Base-by-base conservation (phyloP, 2,113 vertebrate genomes). In the Pimephales promelas region DNA sequence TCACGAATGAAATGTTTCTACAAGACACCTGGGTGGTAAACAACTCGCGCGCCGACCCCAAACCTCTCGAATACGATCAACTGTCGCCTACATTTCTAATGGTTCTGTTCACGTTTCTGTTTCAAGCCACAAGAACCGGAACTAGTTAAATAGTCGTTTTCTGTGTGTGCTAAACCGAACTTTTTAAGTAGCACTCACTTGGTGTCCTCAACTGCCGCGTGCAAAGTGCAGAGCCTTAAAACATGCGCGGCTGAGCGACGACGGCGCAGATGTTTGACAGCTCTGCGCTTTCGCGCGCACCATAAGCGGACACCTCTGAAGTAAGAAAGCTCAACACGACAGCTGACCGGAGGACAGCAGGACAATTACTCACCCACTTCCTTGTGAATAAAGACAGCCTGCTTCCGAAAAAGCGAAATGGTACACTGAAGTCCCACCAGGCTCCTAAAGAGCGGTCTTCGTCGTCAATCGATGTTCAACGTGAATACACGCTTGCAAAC, bases 301-400 rank as follows among this genome's bases (percentile, higher is more conserved):
- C 43, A 47, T 62, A 49, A 80, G 62, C 54, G 47, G 62, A 81
- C 43, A 52, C 79, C 10, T 81, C 62, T 66, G 62, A 68, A 81
- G 62, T 40, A 64, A 81, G 62, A 81, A 81, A 81, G 47, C 79
- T 24, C 64, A 34, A 70, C 28, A 40, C 22, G 45, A 81, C 77
- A 79, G 77, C 79, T 40, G 62, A 70, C 78, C 43, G 9, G 16
- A 59, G 45, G 59, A 68, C 61, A 70, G 16, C 57, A 59, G 61
- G 59, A 68, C 43, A 70, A 56, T 70, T 40, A 81, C 79, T 81
- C 79, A 81, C 79, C 79, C 47, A 22, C 45, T 68, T 80, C 62
- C 78, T 81, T 24, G 10, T 22, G 47, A 54, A 47, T 61, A 66
- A 66, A n/a, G 59, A 34, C 45, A 56, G 68, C 68, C 28, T 70